phyloP scores from a whole-genome alignment of 2,113 vertebrate genomes.

The Varanus salvator region DNA sequence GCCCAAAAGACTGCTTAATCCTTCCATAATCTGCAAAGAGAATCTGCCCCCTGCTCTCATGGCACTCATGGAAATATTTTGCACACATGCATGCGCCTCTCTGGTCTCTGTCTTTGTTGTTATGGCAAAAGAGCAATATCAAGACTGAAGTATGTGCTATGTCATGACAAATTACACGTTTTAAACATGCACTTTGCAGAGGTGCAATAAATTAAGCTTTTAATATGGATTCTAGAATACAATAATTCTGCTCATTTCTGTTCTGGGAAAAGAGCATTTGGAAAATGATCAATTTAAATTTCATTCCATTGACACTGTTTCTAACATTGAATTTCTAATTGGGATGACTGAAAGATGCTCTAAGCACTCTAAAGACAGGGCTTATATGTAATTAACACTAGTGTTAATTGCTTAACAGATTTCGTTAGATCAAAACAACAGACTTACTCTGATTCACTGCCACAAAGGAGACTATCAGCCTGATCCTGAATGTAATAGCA shows the following conservation, averaged over 20 bases:
- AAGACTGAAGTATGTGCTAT: not conserved
- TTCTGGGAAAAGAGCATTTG: not conserved
- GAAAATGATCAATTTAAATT: conserved; percentile 26
- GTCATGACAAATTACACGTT: not conserved
- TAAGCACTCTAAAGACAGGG: conserved; percentile 42
- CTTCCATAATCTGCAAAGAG: not conserved
- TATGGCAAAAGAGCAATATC: not conserved
- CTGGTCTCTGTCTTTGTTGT: not conserved
- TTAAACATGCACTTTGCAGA: not conserved
- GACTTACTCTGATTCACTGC: not conserved
- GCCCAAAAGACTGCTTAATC: too few relatives aligned
- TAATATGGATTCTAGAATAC: not conserved
- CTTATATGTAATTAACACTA: conserved; percentile 62
- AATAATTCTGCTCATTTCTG: not conserved
- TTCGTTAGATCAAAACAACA: conserved; percentile 45
- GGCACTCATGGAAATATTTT: not conserved
- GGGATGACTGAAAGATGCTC: conserved; percentile 40
- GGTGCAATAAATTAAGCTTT: conserved; percentile 11
- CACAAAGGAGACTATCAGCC: not conserved
- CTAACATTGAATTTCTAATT: conserved; percentile 39
- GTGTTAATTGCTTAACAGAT: conserved; percentile 59
- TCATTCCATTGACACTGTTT: conserved; percentile 17
- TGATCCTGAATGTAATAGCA: not conserved
- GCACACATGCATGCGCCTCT: not conserved
- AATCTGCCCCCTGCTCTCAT: not conserved